These are phyloP conservation scores for Melanotaenia trifasciata DNA, from an alignment of 2,797 vertebrate species.

Conservation along the genomic window DNA sequence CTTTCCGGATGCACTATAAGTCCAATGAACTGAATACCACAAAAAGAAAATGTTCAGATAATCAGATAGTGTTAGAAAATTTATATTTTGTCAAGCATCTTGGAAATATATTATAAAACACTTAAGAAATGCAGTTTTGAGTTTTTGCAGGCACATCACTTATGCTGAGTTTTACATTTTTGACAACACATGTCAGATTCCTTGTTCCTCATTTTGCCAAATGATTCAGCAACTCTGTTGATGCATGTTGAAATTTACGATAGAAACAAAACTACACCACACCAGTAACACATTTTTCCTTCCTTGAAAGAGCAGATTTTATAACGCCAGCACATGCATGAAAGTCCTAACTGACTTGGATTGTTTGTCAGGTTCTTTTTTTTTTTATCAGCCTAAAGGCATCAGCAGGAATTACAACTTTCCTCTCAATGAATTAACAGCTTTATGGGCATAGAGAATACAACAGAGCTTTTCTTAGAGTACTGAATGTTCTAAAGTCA, in stretches of 20 bases:
- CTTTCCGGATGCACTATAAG: too few relatives aligned
- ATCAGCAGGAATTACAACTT: slow-evolving; percentile 63
- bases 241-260: not conserved
- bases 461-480: slow-evolving; percentile 24
- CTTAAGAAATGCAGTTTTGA: not conserved
- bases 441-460: slow-evolving; percentile 14
- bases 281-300: not conserved
- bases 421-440: slow-evolving; percentile 50
- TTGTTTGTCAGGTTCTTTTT: slow-evolving; percentile 5
- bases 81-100: not conserved
- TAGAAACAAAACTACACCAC: not conserved
- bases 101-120: not conserved
- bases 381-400: slow-evolving; percentile 33
- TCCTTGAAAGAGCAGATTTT: not conserved
- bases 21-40: not conserved
- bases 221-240: not conserved
- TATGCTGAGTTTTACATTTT: not conserved
- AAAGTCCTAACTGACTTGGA: not conserved
- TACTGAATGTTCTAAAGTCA: slow-evolving; percentile 45
- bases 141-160: not conserved
- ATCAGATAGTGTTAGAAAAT: not conserved
- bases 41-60: not conserved
- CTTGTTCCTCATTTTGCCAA: not conserved
- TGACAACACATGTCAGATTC: not conserved
- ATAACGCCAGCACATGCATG: not conserved